Percentiles rank a stretch among this genome's conserved stretches.
These are phyloP conservation scores for Polypterus bichir DNA, from an alignment of 2,113 vertebrate species.

Conservation along the genomic window DNA sequence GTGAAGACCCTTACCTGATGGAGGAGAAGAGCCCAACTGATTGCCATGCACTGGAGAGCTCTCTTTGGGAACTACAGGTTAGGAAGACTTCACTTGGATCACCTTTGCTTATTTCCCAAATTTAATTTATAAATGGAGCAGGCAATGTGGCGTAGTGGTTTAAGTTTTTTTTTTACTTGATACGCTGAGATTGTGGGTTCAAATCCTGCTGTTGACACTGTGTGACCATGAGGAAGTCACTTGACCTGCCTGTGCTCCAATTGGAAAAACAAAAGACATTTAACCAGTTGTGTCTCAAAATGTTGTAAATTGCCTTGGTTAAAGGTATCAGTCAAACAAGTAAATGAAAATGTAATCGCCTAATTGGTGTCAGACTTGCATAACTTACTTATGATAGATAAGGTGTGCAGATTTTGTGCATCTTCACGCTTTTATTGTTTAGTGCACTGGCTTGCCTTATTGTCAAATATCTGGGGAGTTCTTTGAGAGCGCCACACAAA, in stretches of 20 bases:
- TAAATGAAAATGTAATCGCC: too few relatives aligned
- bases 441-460: not conserved
- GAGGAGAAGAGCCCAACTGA: constrained; percentile 63
- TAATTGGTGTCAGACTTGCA: not conserved
- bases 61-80: constrained; percentile 88
- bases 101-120: not conserved
- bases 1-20: constrained; percentile 70
- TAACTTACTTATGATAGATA: not conserved
- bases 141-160: rapidly evolving
- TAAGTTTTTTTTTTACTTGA: too few relatives aligned
- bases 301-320: too few relatives aligned
- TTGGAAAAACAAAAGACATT: too few relatives aligned
- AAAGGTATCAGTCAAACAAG: too few relatives aligned
- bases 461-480: not conserved
- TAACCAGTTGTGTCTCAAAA: too few relatives aligned
- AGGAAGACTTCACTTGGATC: not conserved
- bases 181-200: too few relatives aligned
- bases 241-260: too few relatives aligned
- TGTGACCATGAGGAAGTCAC: too few relatives aligned
- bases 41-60: constrained; percentile 80
- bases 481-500: too few relatives aligned
- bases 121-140: not conserved
- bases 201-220: too few relatives aligned
- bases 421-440: not conserved
- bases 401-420: not conserved